Evolutionary conservation across 2,888 invertebrate species (phyloP).

Genomic region (Oxyscelio sp.): DNA sequence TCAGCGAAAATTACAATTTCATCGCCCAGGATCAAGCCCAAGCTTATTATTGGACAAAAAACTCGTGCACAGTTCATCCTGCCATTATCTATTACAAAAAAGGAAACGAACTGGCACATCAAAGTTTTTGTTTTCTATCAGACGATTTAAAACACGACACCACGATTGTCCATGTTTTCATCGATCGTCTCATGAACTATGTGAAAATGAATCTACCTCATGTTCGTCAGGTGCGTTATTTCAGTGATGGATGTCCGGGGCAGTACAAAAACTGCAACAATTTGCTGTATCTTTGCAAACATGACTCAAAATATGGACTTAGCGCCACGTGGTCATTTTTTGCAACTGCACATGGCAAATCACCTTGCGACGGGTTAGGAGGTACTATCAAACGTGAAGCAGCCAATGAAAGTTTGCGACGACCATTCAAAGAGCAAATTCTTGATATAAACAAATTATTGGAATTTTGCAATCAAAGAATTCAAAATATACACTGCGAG

Average conservation of each 20-base stretch:
- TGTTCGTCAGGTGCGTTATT: constrained; percentile 24
- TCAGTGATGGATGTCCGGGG: constrained; percentile 60
- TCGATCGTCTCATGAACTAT: constrained; percentile 24
- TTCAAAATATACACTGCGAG: constrained; percentile 25
- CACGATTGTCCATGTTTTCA: constrained; percentile 28
- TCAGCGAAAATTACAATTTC: too few relatives aligned
- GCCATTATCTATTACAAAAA: constrained; percentile 39
- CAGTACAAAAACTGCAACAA: too few relatives aligned
- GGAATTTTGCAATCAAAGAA: constrained; percentile 8
- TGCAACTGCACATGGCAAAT: constrained; percentile 22
- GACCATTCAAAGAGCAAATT: constrained; percentile 15
- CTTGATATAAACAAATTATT: constrained; percentile 11
- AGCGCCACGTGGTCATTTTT: constrained; percentile 29
- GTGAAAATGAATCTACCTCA: constrained; percentile 12
- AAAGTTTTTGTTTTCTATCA: too few relatives aligned
- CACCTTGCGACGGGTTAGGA: constrained; percentile 6
- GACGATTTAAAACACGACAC: constrained; percentile 51
- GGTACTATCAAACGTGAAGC: constrained; percentile 16
- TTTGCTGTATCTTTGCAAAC: constrained; percentile 16
- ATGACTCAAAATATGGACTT: constrained; percentile 22
- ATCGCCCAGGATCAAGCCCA: too few relatives aligned
- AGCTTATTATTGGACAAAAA: constrained; percentile 55
- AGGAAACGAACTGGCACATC: constrained; percentile 18
- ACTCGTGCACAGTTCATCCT: constrained; percentile 41
- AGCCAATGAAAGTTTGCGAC: constrained; percentile 22